A percentile compares a stretch with the other conserved stretches of the same genome.
phyloP scores from a whole-genome alignment of 1,140 invertebrate species.

The Leptoteleia sp. region DNA sequence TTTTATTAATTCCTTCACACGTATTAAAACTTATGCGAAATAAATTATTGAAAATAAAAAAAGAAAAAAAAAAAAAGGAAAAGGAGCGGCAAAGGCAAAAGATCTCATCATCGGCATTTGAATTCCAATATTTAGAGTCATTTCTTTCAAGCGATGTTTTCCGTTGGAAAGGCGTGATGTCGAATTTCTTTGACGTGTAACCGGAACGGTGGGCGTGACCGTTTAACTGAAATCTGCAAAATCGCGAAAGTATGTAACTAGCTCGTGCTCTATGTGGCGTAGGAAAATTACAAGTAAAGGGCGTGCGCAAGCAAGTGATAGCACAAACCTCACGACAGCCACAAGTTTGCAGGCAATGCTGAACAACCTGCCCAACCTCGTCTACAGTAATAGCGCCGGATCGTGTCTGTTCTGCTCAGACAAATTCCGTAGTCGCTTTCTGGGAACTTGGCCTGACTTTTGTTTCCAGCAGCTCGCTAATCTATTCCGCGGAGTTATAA shows the following conservation, averaged over 20 bases:
- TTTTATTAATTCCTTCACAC: no score
- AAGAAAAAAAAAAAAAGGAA: no score
- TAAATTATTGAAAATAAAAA: no score
- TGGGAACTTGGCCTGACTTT: slow-evolving; percentile 40
- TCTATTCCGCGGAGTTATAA: slow-evolving; percentile 46
- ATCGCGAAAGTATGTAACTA: slow-evolving; percentile 52
- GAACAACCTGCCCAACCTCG: slow-evolving; percentile 54
- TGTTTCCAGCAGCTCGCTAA: slow-evolving; percentile 35
- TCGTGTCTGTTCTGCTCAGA: slow-evolving; percentile 57
- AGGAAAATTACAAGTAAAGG: slow-evolving; percentile 68
- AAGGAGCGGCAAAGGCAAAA: no score
- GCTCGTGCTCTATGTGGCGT: slow-evolving; percentile 44
- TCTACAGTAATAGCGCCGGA: slow-evolving; percentile 54
- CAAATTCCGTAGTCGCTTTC: slow-evolving; percentile 52
- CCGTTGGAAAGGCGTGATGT: slow-evolving; percentile 5
- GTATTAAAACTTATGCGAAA: no score
- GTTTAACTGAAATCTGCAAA: slow-evolving; percentile 48
- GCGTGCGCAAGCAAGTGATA: slow-evolving; percentile 66
- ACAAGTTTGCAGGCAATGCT: slow-evolving; percentile 64
- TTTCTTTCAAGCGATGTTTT: no score
- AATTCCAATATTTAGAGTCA: no score
- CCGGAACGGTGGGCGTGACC: slow-evolving; percentile 7
- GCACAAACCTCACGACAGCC: slow-evolving; percentile 58
- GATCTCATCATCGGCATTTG: no score
- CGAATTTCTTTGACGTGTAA: slow-evolving; percentile 38